A percentile compares a stretch with the other conserved stretches of the same genome.
phyloP scores from a whole-genome alignment of 2,797 vertebrate species.

The Eulemur coronatus region DNA sequence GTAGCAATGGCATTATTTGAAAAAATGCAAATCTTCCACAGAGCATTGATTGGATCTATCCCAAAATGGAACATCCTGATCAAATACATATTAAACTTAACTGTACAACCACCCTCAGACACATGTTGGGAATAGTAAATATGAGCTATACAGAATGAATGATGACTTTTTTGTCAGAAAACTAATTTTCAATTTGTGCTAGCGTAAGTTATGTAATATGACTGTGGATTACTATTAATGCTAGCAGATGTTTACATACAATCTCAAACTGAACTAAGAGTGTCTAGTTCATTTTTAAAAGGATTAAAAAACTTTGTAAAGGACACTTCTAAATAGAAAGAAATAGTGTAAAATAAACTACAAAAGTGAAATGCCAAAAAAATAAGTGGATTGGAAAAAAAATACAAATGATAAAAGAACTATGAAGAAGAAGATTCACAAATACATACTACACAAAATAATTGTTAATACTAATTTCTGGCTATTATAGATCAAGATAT shows the following conservation, averaged over 20 bases:
- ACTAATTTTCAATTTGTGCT: conserved; percentile 35
- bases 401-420: neutral
- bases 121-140: neutral
- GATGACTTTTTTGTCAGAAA: neutral
- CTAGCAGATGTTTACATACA: neutral
- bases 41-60: neutral
- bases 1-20: neutral
- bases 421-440: neutral
- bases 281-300: neutral
- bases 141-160: neutral
- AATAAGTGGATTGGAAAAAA: neutral
- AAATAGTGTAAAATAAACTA: neutral
- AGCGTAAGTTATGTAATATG: neutral
- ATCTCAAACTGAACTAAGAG: neutral
- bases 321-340: neutral
- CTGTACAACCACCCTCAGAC: neutral
- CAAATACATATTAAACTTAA: conserved; percentile 22
- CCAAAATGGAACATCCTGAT: neutral
- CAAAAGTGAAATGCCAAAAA: neutral
- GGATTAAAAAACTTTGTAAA: neutral
- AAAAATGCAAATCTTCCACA: neutral
- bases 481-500: neutral
- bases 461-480: neutral
- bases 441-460: neutral
- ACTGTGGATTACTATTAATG: neutral